Evolutionary conservation across 2,888 invertebrate genomes (phyloP).

Genomic region (Notodonta ziczac): DNA sequence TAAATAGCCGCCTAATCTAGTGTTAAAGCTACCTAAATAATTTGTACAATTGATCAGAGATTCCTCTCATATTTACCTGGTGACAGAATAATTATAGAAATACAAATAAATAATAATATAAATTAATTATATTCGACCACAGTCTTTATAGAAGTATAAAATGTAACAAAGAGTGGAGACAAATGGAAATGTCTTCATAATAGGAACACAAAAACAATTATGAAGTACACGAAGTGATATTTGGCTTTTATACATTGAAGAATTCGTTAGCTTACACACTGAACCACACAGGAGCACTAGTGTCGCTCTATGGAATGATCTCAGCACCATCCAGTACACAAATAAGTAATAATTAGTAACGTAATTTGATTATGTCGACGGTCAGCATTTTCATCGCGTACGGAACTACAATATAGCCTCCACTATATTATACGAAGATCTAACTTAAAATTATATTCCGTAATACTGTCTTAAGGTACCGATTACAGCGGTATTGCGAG

Average conservation of each 20-base stretch:
- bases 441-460: slow-evolving; percentile 65
- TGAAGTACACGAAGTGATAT: slow-evolving; percentile 58
- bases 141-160: slow-evolving; percentile 74
- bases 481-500: slow-evolving; percentile 58
- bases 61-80: slow-evolving; percentile 62
- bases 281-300: slow-evolving; percentile 48
- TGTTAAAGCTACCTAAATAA: slow-evolving; percentile 72
- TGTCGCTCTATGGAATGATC: slow-evolving; percentile 66
- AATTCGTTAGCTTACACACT: slow-evolving; percentile 47
- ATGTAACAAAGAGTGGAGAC: slow-evolving; percentile 60
- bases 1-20: slow-evolving; percentile 77
- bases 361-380: slow-evolving; percentile 24
- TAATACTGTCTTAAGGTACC: slow-evolving; percentile 75
- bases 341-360: slow-evolving; percentile 18
- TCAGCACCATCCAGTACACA: slow-evolving; percentile 50
- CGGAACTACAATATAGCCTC: slow-evolving; percentile 65
- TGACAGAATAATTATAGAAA: slow-evolving; percentile 73
- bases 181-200: slow-evolving; percentile 72
- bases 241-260: slow-evolving; percentile 65
- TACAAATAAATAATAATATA: slow-evolving; percentile 82
- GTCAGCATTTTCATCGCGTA: slow-evolving; percentile 56
- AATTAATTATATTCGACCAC: slow-evolving; percentile 78
- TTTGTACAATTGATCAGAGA: slow-evolving; percentile 81
- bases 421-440: slow-evolving; percentile 60
- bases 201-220: slow-evolving; percentile 74